Base-by-base conservation (phyloP, 2,888 invertebrate species). In the Drosophila gaucha region DNA sequence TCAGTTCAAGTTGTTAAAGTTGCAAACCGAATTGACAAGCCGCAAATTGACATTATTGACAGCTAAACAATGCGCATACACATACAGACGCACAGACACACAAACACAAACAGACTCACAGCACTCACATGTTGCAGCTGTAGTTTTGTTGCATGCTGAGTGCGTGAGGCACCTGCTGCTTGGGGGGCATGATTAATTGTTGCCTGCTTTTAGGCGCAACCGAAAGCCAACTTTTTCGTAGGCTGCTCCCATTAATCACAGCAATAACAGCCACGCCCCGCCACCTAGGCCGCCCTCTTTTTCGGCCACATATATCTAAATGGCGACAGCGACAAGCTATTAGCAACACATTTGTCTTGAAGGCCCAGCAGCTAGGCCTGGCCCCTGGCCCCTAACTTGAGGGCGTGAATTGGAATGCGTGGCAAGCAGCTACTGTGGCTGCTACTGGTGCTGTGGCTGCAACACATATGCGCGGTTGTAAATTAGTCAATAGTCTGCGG, bases 261-360 rank as follows among this genome's bases (percentile, higher is more conserved):
- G 63, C 56, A 1, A 16, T 18, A 35, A 31, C 30, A 6, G 10
- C 36, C 35, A 26, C 38, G 36, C 35, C 41, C 12, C 18, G 20
- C 6, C 3, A 30, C 9, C 46, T 22, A 46, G 31, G 18, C 18
- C 2, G 10, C 18, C 36, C 28, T 3, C n/a, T 30, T 8, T 22
- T 2, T 18, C 4, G 28, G 44, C 20, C 36, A 51, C 56, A 49
- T 70, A 60, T 70, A 55, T 57, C 57, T 50, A 47, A 38, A 35
- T 20, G 71, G 58, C 70, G 69, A 72, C 76, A 74, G 76, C 79
- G 74, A 76, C 86, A 83, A 82, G 88, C 88, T 86, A 84, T 88
- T 84, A 88, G 82, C 85, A 87, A 85, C 82, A 85, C 82, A 83
- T 83, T 83, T 83, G 82, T 83, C 82, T 83, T 86, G 20, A 18